These are phyloP conservation scores for Capreolus pygargus DNA, from an alignment of 2,113 vertebrate species.

Conservation along the genomic window DNA sequence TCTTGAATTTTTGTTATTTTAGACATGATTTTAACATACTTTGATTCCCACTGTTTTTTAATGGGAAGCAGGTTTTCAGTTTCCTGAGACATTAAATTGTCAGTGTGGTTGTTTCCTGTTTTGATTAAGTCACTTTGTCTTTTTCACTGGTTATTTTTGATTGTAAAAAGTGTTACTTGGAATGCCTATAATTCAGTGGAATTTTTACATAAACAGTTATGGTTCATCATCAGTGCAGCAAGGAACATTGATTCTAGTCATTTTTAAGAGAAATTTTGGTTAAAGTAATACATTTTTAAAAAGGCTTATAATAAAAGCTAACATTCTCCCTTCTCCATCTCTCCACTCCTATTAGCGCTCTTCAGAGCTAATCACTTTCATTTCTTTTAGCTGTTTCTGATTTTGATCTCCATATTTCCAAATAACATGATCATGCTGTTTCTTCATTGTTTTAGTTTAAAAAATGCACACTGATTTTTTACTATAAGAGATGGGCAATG, in stretches of 20 bases:
- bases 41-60: not conserved
- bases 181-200: not conserved
- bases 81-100: not conserved
- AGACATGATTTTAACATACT: not conserved
- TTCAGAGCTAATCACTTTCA: not conserved
- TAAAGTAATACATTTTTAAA: not conserved
- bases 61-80: not conserved
- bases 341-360: not conserved
- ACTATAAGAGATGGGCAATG: not conserved
- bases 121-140: not conserved
- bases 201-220: not conserved
- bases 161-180: not conserved
- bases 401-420: not conserved
- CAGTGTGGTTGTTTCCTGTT: not conserved
- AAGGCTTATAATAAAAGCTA: not conserved
- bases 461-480: not conserved
- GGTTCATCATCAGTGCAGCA: not conserved
- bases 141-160: not conserved
- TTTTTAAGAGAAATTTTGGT: not conserved
- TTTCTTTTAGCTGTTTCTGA: not conserved
- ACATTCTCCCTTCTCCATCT: not conserved
- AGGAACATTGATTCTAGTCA: not conserved
- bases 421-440: not conserved
- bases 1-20: not conserved
- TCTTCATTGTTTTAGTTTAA: not conserved